Conservation (phyloP, 1,140 invertebrate genomes). For the Tetranychus urticae region DNA sequence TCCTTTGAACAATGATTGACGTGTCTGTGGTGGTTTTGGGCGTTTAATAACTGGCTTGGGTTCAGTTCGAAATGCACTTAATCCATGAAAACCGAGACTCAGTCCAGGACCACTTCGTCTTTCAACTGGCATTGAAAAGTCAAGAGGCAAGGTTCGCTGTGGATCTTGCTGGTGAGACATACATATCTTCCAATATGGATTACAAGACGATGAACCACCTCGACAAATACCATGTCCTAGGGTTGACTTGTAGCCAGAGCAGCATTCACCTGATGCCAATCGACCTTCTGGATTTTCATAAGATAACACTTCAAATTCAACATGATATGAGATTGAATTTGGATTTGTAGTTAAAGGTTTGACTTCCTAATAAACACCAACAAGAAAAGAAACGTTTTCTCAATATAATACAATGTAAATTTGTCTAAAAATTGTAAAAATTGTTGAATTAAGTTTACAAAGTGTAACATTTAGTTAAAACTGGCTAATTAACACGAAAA, state of each 20-base stretch:
- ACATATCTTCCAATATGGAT: slow-evolving; percentile 8
- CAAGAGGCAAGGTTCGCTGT: neutral
- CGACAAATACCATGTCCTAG: slow-evolving; percentile 1
- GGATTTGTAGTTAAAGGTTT: too few relatives aligned
- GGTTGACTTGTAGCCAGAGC: slow-evolving; percentile 2
- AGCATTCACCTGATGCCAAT: slow-evolving; percentile 5
- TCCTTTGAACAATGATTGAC: neutral
- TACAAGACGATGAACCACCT: slow-evolving; percentile 7
- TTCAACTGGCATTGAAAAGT: neutral
- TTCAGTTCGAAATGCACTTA: neutral
- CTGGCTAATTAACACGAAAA: too few relatives aligned
- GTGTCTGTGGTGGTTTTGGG: neutral
- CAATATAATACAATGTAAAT: too few relatives aligned
- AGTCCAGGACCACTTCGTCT: neutral
- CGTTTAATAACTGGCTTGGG: neutral
- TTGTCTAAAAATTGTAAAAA: too few relatives aligned
- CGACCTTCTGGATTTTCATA: slow-evolving; percentile 5
- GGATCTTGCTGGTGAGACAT: neutral
- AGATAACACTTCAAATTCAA: slow-evolving; percentile 8
- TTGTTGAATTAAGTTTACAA: too few relatives aligned
- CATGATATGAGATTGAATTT: neutral
- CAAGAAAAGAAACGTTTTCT: too few relatives aligned
- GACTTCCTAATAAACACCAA: too few relatives aligned
- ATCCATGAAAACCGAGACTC: neutral
- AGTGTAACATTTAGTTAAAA: too few relatives aligned